A percentile compares a stretch with the other conserved stretches of the same genome.
Conservation (phyloP, 2,888 invertebrate species). For the Ephialtes manifestator region DNA sequence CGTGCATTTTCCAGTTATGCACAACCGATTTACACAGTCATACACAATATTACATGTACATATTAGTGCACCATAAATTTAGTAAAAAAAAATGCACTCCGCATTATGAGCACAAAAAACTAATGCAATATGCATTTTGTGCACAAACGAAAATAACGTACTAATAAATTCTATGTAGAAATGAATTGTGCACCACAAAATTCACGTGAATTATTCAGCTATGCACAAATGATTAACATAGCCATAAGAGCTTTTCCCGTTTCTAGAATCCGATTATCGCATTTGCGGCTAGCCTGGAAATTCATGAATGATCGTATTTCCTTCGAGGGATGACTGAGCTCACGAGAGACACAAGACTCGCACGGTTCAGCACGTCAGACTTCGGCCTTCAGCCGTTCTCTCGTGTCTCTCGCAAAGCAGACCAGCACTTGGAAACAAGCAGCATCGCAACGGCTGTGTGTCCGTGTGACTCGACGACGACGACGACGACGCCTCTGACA, state of each 20-base stretch:
- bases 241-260: neutral
- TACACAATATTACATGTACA: no score
- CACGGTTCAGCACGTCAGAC: neutral
- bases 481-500: neutral
- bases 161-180: no score
- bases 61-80: no score
- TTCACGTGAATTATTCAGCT: no score
- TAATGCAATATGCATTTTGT: no score
- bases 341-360: constrained; percentile 12
- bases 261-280: neutral
- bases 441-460: constrained; percentile 39
- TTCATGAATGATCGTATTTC: constrained; percentile 60
- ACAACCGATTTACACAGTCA: no score
- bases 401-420: constrained; percentile 13
- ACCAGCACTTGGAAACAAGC: constrained; percentile 39
- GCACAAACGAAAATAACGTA: no score
- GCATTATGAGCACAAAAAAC: no score
- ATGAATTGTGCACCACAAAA: no score
- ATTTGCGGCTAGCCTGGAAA: neutral
- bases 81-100: no score
- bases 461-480: constrained; percentile 21
- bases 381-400: constrained; percentile 35
- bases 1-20: no score
- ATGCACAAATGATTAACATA: no score
- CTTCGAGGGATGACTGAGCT: constrained; percentile 27